Percentiles rank a stretch among this genome's conserved stretches.
These are phyloP conservation scores for Standfussiana lucernea DNA, from an alignment of 2,888 invertebrate genomes.

Conservation along the genomic window DNA sequence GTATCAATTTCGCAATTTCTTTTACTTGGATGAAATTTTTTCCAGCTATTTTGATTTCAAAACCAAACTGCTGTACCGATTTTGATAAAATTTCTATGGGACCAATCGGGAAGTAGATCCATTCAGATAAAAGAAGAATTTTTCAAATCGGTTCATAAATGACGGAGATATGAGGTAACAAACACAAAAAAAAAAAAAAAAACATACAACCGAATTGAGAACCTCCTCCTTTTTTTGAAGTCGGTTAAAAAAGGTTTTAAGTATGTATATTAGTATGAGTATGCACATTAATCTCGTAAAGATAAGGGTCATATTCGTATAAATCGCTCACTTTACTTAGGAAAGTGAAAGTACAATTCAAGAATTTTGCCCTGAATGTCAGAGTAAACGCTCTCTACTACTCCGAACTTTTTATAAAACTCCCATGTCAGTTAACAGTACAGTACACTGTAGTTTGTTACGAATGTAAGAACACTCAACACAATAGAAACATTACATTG, in stretches of 20 bases:
- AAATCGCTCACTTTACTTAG: background rate
- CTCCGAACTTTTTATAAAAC: background rate
- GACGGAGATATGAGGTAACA: too few species aligned
- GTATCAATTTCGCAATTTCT: too few species aligned
- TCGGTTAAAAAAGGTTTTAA: background rate
- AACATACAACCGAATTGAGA: too few species aligned
- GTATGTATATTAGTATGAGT: background rate
- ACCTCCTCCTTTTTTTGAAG: too few species aligned
- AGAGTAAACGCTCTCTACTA: background rate
- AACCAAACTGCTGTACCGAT: too few species aligned
- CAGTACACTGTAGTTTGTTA: conserved; percentile 17
- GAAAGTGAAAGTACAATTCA: background rate
- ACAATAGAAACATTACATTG: conserved; percentile 54
- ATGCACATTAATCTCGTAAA: background rate
- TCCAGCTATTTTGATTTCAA: too few species aligned
- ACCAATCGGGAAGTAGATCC: too few species aligned
- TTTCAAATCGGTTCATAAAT: too few species aligned
- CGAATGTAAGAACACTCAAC: conserved; percentile 31
- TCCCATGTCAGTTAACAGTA: background rate
- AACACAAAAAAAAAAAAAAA: too few species aligned
- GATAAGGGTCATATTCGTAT: background rate
- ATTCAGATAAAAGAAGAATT: too few species aligned
- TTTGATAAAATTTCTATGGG: too few species aligned
- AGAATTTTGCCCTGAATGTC: background rate
- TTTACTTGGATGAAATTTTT: too few species aligned